Base-by-base conservation (phyloP, 2,888 invertebrate species). In the Orthosia incerta region DNA sequence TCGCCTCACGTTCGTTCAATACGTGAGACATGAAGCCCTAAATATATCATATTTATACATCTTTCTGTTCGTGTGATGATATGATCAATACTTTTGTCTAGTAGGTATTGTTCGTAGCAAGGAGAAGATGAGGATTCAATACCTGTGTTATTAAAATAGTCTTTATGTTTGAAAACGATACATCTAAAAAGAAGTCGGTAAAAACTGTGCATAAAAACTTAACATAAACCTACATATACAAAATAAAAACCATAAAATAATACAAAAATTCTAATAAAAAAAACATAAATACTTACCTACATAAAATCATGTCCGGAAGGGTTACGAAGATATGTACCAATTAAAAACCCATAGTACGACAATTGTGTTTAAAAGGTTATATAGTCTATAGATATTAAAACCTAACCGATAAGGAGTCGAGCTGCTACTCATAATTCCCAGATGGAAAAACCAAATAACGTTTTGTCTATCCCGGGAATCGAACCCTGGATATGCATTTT, bases 81-180 rank as follows among this genome's bases (percentile, higher is more conserved):
- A 71, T 59, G 61, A 83, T 78, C 73, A 74, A 68, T 73, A 83
- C 53, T 81, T 81, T 63, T 65, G 31, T 68, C 15, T 77, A 20
- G 15, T 31, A 39, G 7, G 20, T 45, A 13, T 51, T 50, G 16
- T 12, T 18, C 15, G 13, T 39, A 48, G 16, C 4, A 39, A 16
- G 3, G 12, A 15, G 2, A n/a, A 20, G 16, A 46, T 59, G 12
- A 3, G 12, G 7, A n/a, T 23, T 67, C 11, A 63, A 20, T 53
- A 51, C 2, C 7, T 4, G 1, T 50, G 45, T 51, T 45, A 23
- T 51, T n/a, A 26, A 57, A 5, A 65, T 18, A 45, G 50, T 5
- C 2, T 53, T 20, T 26, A 56, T 18, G 3, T 65, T 56, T 15
- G 13, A 45, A 57, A 65, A 45, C 15, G 23, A 45, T 9, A 45